Base-by-base conservation (phyloP, 2,888 invertebrate genomes). In the Neuroscelio doddi region DNA sequence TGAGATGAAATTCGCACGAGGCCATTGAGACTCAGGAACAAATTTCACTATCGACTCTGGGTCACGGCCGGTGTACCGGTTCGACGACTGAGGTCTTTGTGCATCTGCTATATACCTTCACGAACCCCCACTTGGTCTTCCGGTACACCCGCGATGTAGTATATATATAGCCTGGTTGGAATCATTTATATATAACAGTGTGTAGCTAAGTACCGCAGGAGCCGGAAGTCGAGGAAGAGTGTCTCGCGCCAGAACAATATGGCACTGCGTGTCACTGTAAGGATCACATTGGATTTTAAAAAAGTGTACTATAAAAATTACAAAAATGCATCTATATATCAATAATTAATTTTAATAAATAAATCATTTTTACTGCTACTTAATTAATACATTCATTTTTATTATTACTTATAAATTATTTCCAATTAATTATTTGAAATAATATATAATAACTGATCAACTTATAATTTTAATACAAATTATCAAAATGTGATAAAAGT, bases 141-240 rank as follows among this genome's bases (percentile, higher is more conserved):
- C 64, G 67, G 62, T 41, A 61, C 64, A 65, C 57, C 62, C 64
- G 47, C 63, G 50, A 59, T 62, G 36, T 15, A 21, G 64, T 62
- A 61, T 68, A 69, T 81, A 82, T 82, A 83, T 76, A 82, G 75
- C 69, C 70, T 73, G 73, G 59, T 66, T 64, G 68, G 67, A 62
- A 70, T 69, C 64, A 74, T 75, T 77, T 81, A 79, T 80, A 79
- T 80, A 78, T 80, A 75, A 78, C 80, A 82, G 83, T 82, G 73
- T 76, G 70, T 74, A 68, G 67, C 70, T 64, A 66, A 67, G 64
- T 63, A 57, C 56, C 68, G 68, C 50, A 59, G 45, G 42, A 59
- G 56, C 67, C 67, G 66, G 64, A 69, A 69, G 62, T 67, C 53
- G 46, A 51, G 45, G 47, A 63, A 62, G 47, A 15, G 64, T 58